Conservation (phyloP, 2,888 invertebrate genomes). For the Diarsia dahlii region DNA sequence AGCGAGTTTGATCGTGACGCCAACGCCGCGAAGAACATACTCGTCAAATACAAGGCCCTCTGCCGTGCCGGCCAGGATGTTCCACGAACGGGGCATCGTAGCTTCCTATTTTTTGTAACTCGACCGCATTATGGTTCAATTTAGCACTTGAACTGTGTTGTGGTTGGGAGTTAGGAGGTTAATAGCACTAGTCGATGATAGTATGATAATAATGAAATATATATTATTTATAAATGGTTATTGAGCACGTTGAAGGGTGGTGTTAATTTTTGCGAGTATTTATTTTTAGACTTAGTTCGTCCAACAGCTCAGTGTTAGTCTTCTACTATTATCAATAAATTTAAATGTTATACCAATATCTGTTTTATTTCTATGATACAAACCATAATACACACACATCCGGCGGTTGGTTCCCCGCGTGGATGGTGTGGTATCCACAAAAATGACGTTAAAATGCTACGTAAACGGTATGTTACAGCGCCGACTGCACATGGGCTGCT, state of each 20-base stretch:
- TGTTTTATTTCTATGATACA: constrained; percentile 42
- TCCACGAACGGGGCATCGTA: no score
- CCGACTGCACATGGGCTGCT: background rate
- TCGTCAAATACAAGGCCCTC: no score
- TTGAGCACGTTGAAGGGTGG: constrained; percentile 54
- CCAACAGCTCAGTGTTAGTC: constrained; percentile 67
- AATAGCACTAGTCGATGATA: constrained; percentile 61
- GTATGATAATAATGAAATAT: constrained; percentile 48
- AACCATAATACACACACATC: background rate
- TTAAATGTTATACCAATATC: constrained; percentile 63
- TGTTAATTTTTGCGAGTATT: constrained; percentile 67
- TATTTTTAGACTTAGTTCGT: constrained; percentile 65
- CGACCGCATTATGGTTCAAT: no score
- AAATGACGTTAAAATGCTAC: background rate
- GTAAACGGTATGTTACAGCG: background rate
- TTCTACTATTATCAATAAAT: constrained; percentile 69
- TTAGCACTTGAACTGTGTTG: no score
- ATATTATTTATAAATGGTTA: constrained; percentile 58
- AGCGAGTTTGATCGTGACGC: no score
- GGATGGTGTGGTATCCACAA: background rate
- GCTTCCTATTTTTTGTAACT: no score
- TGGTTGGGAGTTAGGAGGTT: background rate
- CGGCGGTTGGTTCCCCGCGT: background rate
- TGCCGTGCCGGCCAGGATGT: no score
- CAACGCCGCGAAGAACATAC: no score